Conservation (phyloP, 2,113 vertebrate genomes). For the Dermatemys mawii region DNA sequence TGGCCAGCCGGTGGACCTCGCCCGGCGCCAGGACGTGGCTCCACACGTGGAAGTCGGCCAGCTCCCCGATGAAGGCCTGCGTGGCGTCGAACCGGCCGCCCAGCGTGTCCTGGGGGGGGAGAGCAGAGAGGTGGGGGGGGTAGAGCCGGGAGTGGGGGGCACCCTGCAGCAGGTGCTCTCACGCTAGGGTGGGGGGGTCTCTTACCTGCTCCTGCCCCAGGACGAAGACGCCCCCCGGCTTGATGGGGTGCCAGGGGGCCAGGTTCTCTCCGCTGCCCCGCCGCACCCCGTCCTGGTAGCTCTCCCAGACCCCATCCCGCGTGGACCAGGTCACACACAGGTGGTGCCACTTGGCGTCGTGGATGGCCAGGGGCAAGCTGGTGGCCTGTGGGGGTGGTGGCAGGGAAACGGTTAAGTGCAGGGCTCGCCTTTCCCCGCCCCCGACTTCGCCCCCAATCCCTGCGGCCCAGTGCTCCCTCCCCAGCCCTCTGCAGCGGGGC, state of each 20-base stretch:
- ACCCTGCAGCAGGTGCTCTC: not conserved
- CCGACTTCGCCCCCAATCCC: not conserved
- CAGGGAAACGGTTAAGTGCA: not conserved
- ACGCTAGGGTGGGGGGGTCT: not conserved
- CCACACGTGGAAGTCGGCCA: conserved; percentile 87
- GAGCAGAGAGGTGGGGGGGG: not conserved
- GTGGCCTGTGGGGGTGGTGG: conserved; percentile 67
- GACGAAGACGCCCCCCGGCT: conserved; percentile 85
- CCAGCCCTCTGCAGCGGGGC: no score
- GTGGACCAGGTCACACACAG: conserved; percentile 86
- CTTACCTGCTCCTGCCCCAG: conserved; percentile 87
- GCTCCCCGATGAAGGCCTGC: conserved; percentile 85
- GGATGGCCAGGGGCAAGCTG: conserved; percentile 78
- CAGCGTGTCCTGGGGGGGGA: conserved; percentile 78
- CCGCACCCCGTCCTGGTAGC: conserved; percentile 84
- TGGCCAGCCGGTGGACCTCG: conserved; percentile 81
- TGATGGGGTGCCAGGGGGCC: conserved; percentile 86
- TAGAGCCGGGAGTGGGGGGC: not conserved
- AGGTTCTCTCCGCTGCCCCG: conserved; percentile 81
- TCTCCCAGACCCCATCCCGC: conserved; percentile 84
- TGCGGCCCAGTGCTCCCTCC: not conserved
- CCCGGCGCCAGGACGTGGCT: conserved; percentile 77
- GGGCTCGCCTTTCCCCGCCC: not conserved
- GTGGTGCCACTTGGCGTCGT: conserved; percentile 86
- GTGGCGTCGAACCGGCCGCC: conserved; percentile 85